A percentile compares a stretch with the other conserved stretches of the same genome.
These are phyloP conservation scores for Thoracochromis brauschi DNA, from an alignment of 2,113 vertebrate species.

Conservation along the genomic window DNA sequence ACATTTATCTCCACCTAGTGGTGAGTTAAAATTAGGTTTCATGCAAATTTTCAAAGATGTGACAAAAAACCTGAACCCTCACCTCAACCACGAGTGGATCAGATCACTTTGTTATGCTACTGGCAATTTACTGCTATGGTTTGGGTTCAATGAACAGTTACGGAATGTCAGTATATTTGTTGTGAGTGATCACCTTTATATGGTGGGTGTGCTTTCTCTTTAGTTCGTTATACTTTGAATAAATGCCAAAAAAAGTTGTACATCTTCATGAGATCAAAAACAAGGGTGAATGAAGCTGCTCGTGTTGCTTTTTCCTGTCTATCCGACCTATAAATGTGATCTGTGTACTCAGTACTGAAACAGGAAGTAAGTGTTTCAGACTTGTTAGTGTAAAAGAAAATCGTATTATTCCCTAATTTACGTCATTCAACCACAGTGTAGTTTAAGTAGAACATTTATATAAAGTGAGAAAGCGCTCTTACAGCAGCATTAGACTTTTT, in stretches of 20 bases:
- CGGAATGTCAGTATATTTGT: accelerated
- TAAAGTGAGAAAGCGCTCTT: background rate
- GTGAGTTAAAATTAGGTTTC: background rate
- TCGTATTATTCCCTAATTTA: background rate
- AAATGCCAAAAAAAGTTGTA: background rate
- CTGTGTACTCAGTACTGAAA: background rate
- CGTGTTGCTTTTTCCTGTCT: background rate
- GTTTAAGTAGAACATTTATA: background rate
- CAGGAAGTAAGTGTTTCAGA: background rate
- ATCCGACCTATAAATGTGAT: accelerated
- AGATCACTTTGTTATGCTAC: background rate
- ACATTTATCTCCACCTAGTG: background rate
- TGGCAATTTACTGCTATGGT: background rate
- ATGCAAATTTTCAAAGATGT: accelerated
- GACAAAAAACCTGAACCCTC: background rate
- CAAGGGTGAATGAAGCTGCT: background rate
- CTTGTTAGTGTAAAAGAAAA: background rate
- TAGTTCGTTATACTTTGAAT: background rate
- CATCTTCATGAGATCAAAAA: background rate
- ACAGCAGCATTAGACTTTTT: background rate
- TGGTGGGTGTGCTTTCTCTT: background rate
- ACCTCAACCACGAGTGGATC: background rate
- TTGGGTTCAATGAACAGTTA: accelerated
- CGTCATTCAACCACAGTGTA: background rate
- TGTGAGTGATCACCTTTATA: background rate